A percentile compares a stretch with the other conserved stretches of the same genome.
Evolutionary conservation across 2,888 invertebrate species (phyloP).

Genomic region (Sipha maydis): DNA sequence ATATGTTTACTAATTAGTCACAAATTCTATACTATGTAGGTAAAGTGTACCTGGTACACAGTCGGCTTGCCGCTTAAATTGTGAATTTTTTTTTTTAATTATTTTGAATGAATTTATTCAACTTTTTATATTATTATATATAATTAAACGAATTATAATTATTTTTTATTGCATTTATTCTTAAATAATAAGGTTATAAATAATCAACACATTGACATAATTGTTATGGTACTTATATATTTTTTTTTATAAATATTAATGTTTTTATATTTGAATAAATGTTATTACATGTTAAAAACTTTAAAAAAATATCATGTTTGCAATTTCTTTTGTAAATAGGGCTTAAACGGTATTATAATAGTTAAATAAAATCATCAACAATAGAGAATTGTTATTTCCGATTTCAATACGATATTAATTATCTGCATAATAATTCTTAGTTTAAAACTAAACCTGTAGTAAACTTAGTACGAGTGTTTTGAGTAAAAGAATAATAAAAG

Average conservation of each 20-base stretch:
- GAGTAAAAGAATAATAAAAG: too few relatives aligned
- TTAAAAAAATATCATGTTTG: too few relatives aligned
- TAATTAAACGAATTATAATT: too few relatives aligned
- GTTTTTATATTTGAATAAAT: background rate
- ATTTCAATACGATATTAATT: background rate
- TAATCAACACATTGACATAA: background rate
- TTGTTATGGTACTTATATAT: background rate
- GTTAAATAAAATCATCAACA: background rate
- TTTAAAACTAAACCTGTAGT: background rate
- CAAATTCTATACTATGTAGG: too few relatives aligned
- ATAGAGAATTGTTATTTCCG: background rate
- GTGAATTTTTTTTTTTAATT: too few relatives aligned
- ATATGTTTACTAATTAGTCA: background rate
- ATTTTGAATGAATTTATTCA: background rate
- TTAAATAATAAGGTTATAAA: background rate
- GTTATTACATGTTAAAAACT: background rate
- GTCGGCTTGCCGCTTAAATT: too few relatives aligned
- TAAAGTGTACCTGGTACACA: too few relatives aligned
- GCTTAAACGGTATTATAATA: background rate
- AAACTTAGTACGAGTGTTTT: background rate
- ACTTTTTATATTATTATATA: background rate
- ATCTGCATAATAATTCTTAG: background rate
- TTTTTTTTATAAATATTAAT: background rate
- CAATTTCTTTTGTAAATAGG: background rate
- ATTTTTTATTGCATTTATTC: too few relatives aligned